Evolutionary conservation across 2,888 invertebrate genomes (phyloP).

Genomic region (Callosobruchus maculatus): DNA sequence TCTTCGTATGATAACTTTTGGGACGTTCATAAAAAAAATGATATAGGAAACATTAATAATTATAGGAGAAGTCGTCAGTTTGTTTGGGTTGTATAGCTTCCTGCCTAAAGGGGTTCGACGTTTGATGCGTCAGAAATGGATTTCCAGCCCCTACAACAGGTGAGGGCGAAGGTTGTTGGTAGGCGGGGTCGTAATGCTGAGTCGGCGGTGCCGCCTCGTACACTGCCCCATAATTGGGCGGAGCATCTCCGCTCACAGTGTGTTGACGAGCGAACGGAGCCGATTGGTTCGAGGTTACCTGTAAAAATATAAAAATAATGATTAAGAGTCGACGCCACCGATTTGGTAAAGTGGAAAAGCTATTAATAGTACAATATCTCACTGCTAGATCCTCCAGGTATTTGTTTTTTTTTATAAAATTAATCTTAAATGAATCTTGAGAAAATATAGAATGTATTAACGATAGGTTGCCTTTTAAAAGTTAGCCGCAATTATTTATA

Average conservation of each 20-base stretch:
- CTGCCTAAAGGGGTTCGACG: constrained; percentile 45
- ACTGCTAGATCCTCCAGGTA: too few relatives aligned
- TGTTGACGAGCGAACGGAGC: constrained; percentile 7
- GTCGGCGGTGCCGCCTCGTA: not conserved
- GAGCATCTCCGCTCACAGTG: constrained; percentile 4
- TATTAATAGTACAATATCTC: too few relatives aligned
- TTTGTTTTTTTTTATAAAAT: too few relatives aligned
- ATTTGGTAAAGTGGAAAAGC: too few relatives aligned
- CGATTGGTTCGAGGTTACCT: not conserved
- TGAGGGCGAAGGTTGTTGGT: constrained; percentile 14
- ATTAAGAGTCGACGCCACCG: too few relatives aligned
- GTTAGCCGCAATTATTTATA: too few relatives aligned
- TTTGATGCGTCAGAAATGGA: constrained; percentile 31
- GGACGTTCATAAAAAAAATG: too few relatives aligned
- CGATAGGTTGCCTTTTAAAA: too few relatives aligned
- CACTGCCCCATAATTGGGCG: constrained; percentile 6
- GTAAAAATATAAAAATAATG: too few relatives aligned
- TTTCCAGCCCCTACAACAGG: constrained; percentile 31
- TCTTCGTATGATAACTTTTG: too few relatives aligned
- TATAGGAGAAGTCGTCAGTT: not conserved
- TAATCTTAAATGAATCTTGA: too few relatives aligned
- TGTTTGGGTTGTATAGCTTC: constrained; percentile 61
- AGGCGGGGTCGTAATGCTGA: not conserved
- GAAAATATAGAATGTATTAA: too few relatives aligned
- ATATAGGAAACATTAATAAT: not conserved